Evolutionary conservation across 2,113 vertebrate genomes (phyloP), one percentile per base, ranked within the genome.

Genomic region (Crotophaga sulcirostris): DNA sequence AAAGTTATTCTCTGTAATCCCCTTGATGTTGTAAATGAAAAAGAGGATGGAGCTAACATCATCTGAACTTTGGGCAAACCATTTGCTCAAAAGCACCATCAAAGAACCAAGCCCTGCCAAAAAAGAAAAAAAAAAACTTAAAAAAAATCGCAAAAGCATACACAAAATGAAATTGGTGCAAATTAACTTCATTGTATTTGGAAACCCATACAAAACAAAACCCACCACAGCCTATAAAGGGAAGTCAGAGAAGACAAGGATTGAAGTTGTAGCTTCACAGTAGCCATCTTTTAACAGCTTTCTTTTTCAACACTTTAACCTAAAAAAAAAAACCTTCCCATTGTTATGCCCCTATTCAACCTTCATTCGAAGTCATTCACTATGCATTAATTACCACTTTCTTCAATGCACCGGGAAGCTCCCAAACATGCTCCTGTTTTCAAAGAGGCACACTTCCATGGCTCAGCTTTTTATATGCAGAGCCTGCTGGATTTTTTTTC

Each of bases 11-110:
- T 98, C 98, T 98, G 98, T 98, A 98, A 98, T 98, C 98, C 98
- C 98, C 97, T 98, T 98, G 98, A 98, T 98, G 98, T 98, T 97
- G 95, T 97, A 98, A 98, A 98, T 98, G 98, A 98, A 98, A 98
- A 98, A 98, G 97, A 97, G 97, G 96, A 97, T 94, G 97, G 95
- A 96, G 98, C 97, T 96, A 97, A 97, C 97, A 97, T 97, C 96
- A 98, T 98, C 97, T 98, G 98, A 98, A 98, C 98, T 98, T 98
- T 97, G 98, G 97, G 98, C 98, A 98, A 98, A 98, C 98, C 98
- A 98, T 98, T 98, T 96, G 97, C 97, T 98, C 97, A 98, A 98
- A 98, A 98, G 97, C 97, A 96, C 97, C 97, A 98, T 98, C 97
- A 98, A 98, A 98, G 96, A 96, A 96, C 88, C 96, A 95, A 97